Percentiles rank a stretch among this genome's conserved stretches.
Conservation (phyloP, 2,888 invertebrate genomes). For the Strigamia crassipes region DNA sequence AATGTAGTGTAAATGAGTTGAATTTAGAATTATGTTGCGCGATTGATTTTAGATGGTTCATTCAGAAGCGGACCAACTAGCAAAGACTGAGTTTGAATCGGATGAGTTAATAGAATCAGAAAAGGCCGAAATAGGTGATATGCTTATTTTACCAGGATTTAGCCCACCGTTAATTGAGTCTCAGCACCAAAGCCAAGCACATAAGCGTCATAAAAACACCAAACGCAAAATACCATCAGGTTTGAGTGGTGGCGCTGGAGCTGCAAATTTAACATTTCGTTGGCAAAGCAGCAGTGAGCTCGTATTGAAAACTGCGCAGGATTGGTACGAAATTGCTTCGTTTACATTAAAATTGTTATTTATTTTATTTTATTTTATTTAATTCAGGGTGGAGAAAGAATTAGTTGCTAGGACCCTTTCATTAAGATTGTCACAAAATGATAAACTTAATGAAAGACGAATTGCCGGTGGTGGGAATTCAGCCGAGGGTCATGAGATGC, state of each 20-base stretch:
- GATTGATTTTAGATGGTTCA: neutral
- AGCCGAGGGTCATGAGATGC: neutral
- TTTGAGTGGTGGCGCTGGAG: neutral
- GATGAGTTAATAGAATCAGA: neutral
- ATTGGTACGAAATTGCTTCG: neutral
- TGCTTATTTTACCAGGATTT: neutral
- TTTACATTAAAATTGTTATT: neutral
- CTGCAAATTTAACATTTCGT: neutral
- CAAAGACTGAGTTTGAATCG: neutral
- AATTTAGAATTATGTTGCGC: too few relatives aligned
- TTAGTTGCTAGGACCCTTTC: neutral
- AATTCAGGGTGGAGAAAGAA: neutral
- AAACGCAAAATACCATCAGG: neutral
- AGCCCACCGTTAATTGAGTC: neutral
- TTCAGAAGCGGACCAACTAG: neutral
- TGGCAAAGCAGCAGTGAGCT: neutral
- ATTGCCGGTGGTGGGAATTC: neutral
- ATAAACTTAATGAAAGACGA: neutral
- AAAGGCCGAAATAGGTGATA: neutral
- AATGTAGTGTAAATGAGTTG: too few relatives aligned
- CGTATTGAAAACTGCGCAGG: neutral
- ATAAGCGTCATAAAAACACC: neutral
- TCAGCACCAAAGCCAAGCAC: neutral
- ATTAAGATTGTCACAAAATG: neutral
- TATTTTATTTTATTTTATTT: neutral